Evolutionary conservation across 2,888 invertebrate species (phyloP).

Genomic region (Petrophora chlorosata): DNA sequence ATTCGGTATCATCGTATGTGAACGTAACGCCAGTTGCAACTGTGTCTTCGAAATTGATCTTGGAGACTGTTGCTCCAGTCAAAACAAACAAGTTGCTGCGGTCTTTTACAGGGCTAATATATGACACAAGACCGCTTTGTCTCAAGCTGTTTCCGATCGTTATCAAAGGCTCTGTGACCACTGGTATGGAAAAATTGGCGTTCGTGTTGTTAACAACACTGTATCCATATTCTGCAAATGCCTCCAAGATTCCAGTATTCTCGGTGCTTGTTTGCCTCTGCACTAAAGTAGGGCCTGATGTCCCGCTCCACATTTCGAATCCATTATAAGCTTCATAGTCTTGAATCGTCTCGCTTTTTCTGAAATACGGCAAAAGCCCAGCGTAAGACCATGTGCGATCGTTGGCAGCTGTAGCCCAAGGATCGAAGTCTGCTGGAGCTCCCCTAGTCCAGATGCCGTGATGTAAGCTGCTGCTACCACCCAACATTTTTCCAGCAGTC

Average conservation of each 20-base stretch:
- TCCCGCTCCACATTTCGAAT: conserved; percentile 36
- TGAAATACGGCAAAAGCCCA: conserved; percentile 44
- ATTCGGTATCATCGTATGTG: conserved; percentile 24
- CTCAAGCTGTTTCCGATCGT: conserved; percentile 26
- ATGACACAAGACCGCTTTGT: conserved; percentile 41
- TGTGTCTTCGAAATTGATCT: conserved; percentile 43
- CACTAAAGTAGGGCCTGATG: conserved; percentile 38
- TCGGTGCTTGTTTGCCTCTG: conserved; percentile 25
- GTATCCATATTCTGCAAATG: conserved; percentile 41
- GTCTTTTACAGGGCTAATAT: conserved; percentile 33
- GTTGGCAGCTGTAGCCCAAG: conserved; percentile 40
- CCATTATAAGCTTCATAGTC: conserved; percentile 35
- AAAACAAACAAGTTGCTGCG: conserved; percentile 43
- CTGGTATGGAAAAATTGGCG: conserved; percentile 29
- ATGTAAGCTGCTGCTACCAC: conserved; percentile 49
- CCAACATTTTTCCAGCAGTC: conserved; percentile 53
- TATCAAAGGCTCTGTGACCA: conserved; percentile 34
- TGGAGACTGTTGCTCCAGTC: conserved; percentile 39
- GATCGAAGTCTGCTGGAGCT: conserved; percentile 40
- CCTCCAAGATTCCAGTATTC: conserved; percentile 27
- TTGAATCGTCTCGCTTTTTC: conserved; percentile 45
- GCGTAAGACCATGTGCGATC: conserved; percentile 46
- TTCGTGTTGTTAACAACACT: conserved; percentile 35
- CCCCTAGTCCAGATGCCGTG: conserved; percentile 46
- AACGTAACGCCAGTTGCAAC: conserved; percentile 47